phyloP scores from a whole-genome alignment of 2,797 vertebrate genomes.

The Aselliscus stoliczkanus region DNA sequence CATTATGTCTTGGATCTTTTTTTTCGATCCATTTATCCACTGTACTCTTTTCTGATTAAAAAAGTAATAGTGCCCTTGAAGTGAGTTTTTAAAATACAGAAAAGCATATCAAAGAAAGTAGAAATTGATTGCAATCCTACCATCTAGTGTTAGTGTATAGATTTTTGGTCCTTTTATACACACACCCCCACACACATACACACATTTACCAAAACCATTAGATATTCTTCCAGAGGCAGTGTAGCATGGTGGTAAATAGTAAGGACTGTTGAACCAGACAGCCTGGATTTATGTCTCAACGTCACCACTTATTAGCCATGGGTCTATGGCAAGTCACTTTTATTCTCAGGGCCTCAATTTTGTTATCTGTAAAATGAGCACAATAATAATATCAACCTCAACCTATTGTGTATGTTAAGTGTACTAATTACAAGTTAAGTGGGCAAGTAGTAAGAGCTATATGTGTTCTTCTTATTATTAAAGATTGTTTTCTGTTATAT shows the following conservation, averaged over 20 bases:
- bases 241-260: neutral
- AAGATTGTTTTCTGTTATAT: neutral
- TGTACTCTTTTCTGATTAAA: neutral
- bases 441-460: neutral
- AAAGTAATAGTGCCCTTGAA: neutral
- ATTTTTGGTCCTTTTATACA: neutral
- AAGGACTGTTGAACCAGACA: neutral
- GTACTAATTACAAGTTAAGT: neutral
- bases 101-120: neutral
- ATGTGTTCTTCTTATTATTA: neutral
- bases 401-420: neutral
- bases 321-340: neutral
- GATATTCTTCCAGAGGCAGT: neutral
- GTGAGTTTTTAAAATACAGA: neutral
- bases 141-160: neutral
- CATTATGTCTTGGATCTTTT: neutral
- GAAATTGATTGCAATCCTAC: neutral
- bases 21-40: neutral
- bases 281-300: neutral
- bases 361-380: neutral
- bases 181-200: neutral
- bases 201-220: neutral
- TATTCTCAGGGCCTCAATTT: neutral
- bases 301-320: neutral
- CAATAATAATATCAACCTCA: neutral